These are phyloP conservation scores for Neoitamus cyanurus DNA, from an alignment of 2,888 invertebrate genomes.

Conservation along the genomic window DNA sequence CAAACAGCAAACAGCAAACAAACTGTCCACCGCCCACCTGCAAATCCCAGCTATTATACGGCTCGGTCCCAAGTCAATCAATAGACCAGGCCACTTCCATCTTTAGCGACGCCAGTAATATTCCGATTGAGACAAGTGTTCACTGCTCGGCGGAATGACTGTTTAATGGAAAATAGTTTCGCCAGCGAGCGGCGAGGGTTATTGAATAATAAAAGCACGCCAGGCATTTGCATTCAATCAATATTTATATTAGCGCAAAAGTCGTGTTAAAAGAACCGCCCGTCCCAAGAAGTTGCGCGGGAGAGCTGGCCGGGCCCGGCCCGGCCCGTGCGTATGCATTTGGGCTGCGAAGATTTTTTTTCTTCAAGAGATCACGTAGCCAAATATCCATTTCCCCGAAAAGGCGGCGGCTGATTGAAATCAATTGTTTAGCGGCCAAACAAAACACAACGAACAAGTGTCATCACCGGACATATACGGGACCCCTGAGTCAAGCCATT, in stretches of 20 bases:
- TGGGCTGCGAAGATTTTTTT: not conserved
- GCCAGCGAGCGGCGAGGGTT: not conserved
- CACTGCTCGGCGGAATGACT: constrained; percentile 13
- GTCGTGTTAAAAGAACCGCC: constrained; percentile 23
- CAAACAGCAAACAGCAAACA: not conserved
- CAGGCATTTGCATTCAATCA: constrained; percentile 2
- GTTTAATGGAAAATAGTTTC: constrained; percentile 33
- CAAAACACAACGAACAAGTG: constrained; percentile 41
- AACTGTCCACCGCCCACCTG: constrained; percentile 18
- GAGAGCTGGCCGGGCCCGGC: not conserved
- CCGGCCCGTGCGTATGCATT: not conserved
- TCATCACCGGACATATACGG: constrained; percentile 41
- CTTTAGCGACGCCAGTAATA: not conserved
- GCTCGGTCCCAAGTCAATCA: not conserved
- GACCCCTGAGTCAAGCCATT: constrained; percentile 43
- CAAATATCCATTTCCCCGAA: constrained; percentile 37
- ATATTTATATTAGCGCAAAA: constrained; percentile 35
- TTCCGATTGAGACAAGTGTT: constrained; percentile 10
- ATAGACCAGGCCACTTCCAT: constrained; percentile 37
- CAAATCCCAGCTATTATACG: not conserved
- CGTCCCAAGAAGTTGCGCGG: not conserved
- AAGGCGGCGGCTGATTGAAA: constrained; percentile 29
- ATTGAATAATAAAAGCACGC: constrained; percentile 9
- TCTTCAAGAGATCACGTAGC: constrained; percentile 23
- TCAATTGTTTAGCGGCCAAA: constrained; percentile 5